Base-by-base conservation (phyloP, 2,113 vertebrate genomes). In the Hassar affinis region DNA sequence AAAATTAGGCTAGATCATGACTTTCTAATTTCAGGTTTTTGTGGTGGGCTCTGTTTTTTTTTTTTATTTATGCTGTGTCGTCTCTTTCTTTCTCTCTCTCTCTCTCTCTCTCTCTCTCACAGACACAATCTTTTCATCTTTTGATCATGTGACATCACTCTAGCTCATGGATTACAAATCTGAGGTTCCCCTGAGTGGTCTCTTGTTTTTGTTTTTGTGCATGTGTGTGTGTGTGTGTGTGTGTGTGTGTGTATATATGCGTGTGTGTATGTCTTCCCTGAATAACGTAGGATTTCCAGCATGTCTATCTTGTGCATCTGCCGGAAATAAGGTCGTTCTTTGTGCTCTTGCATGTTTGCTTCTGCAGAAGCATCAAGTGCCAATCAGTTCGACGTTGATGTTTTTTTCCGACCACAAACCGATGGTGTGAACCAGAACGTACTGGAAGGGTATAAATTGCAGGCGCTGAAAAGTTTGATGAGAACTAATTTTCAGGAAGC, bases 241-340 rank as follows among this genome's bases (percentile, higher is more conserved):
- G 38, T 49, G 45, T 51, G 47, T 27, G 5, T 51, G 45, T 49
- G 71, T 38, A 8, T 35, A 10, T 77, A 52, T 33, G 74, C 22
- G 17, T 11, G n/a, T 56, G 30, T 35, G 38, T 30, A 45, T 64
- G 27, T 72, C 12, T 49, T 62, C 38, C 33, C 5, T 27, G 6
- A 22, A n/a, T 35, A 76, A 51, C 15, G 42, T 27, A 27, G 59
- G 59, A 68, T 78, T 78, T 66, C 74, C 17, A 66, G 22, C 35
- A 49, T 12, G 1, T 9, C 57, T 47, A 22, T 22, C 69, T n/a
- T 0, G 5, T 79, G 75, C 64, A 79, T 33, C 15, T 74, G 76
- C 81, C 54, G 77, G 81, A 86, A 86, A 84, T 35, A 62, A 76
- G 81, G 85, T 77, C 68, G 18, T 18, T 25, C 30, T 51, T 64